phyloP scores from a whole-genome alignment of 2,797 vertebrate genomes.

The Gorsachius magnificus region DNA sequence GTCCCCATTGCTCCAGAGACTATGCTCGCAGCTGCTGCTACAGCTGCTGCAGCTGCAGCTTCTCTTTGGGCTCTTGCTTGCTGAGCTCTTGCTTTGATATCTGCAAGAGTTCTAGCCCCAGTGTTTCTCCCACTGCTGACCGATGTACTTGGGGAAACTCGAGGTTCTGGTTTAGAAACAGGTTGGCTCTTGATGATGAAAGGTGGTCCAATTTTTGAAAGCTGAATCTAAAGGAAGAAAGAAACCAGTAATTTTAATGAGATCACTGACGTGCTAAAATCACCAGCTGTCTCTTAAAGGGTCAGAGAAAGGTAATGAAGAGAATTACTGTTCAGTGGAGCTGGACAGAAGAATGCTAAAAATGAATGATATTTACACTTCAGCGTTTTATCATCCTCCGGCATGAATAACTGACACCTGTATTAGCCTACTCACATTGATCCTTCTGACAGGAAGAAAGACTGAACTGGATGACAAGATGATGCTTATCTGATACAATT shows the following conservation, averaged over 20 bases:
- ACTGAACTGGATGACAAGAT: neutral
- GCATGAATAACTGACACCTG: neutral
- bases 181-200: conserved; percentile 86
- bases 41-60: conserved; percentile 81
- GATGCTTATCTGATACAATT: conserved; percentile 7
- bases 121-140: conserved; percentile 80
- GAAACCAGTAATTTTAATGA: neutral
- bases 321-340: neutral
- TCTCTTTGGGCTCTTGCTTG: conserved; percentile 85
- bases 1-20: conserved; percentile 80
- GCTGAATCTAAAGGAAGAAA: conserved; percentile 78
- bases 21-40: conserved; percentile 81
- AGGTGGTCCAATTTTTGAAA: conserved; percentile 84
- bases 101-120: conserved; percentile 83
- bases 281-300: neutral
- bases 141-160: conserved; percentile 69
- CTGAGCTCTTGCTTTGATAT: conserved; percentile 85
- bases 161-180: conserved; percentile 80
- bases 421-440: neutral
- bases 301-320: neutral
- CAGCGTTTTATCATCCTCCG: neutral
- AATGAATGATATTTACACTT: neutral
- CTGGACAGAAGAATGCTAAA: neutral
- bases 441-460: neutral
- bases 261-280: neutral